Base-by-base conservation (phyloP, 1,140 invertebrate species). In the Wiebesia pumilae region DNA sequence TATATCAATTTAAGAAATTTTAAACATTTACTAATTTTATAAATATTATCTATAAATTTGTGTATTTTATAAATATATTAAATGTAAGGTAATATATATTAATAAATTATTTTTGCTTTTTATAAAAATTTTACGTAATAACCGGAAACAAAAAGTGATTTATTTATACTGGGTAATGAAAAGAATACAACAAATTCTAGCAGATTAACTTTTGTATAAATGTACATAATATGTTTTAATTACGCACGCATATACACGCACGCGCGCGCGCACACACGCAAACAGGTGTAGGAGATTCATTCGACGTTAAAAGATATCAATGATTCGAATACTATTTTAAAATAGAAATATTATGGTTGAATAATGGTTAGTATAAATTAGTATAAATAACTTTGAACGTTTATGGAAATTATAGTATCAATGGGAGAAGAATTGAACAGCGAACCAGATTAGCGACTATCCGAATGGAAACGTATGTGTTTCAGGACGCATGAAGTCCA, bases 191-290 rank as follows among this genome's bases (percentile, higher is more conserved):
- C 0, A 80, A 80, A 71, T 81, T 24, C 6, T 85, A 38, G 27
- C 30, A 71, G 3, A 40, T 58, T 81, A 24, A 81, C 0, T 43
- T 73, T 82, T 86, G 67, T 86, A 82, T 77, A 86, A 86, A 86
- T 86, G 80, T 82, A 82, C 43, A 86, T 83, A 38, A 62, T 85
- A 54, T 81, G 24, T 51, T 69, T 85, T 85, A 16, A 65, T 79
- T 85, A 40, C 30, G 16, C 38, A 51, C 43, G 6, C 43, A 47
- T 14, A 47, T 14, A 47, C 7, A 54, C 51, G 2, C 16, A 19
- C 51, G 51, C 12, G 19, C 51, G 19, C 51, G 51, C 51, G 51
- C 7, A 54, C 16, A 54, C 51, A 54, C 9, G 27, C 27, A 58
- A 10, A 58, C 54, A 21, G 3, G 19, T 58, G 21, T 40, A 77